Evolutionary conservation across 2,113 vertebrate species (phyloP).

Genomic region (Psilopsiagon aymara): DNA sequence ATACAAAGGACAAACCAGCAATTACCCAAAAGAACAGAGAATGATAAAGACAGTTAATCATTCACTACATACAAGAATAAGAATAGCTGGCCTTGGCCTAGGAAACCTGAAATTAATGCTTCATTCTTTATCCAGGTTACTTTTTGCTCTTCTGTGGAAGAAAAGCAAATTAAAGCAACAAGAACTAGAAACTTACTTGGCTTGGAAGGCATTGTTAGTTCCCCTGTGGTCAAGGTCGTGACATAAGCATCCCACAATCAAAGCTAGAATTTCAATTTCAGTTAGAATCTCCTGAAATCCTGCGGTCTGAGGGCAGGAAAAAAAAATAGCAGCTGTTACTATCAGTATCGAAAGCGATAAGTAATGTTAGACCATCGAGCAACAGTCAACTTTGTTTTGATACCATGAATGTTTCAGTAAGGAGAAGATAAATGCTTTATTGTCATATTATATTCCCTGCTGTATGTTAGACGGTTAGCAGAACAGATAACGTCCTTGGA

Average conservation of each 20-base stretch:
- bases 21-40: constrained; percentile 74
- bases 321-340: constrained; percentile 67
- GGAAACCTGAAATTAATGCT: constrained; percentile 74
- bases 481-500: constrained; percentile 49
- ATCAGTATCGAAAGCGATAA: constrained; percentile 38
- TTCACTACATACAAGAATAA: constrained; percentile 36
- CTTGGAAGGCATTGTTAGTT: constrained; percentile 99
- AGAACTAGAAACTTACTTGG: constrained; percentile 89
- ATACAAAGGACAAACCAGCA: constrained; percentile 73
- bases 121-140: constrained; percentile 72
- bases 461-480: constrained; percentile 61
- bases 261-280: constrained; percentile 95
- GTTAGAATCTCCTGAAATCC: constrained; percentile 96
- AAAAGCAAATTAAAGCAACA: constrained; percentile 78
- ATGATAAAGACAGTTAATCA: constrained; percentile 77
- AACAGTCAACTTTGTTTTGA: constrained; percentile 63
- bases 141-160: constrained; percentile 73
- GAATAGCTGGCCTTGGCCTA: constrained; percentile 70
- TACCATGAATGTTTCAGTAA: constrained; percentile 58
- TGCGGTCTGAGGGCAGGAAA: constrained; percentile 82
- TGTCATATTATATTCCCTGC: constrained; percentile 47
- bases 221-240: constrained; percentile 99
- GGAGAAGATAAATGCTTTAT: constrained; percentile 71
- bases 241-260: constrained; percentile 97
- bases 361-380: constrained; percentile 41